phyloP scores from a whole-genome alignment of 2,797 vertebrate genomes.

The Echiichthys vipera region DNA sequence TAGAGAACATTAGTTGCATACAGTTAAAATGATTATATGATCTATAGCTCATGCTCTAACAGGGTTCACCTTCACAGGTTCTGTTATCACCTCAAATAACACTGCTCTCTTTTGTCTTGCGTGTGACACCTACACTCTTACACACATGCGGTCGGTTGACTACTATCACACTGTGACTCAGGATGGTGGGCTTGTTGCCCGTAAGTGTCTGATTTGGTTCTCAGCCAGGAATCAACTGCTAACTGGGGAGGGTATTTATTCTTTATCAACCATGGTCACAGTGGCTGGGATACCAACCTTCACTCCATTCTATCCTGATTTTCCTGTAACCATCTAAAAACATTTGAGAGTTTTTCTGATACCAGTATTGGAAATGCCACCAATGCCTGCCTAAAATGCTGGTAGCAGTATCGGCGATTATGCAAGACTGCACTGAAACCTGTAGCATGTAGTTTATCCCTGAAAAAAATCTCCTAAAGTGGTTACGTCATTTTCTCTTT shows the following conservation, averaged over 20 bases:
- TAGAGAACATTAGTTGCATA: background rate
- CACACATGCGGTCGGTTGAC: slow-evolving; percentile 32
- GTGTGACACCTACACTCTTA: slow-evolving; percentile 8
- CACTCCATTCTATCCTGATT: background rate
- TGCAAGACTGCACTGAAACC: too few relatives aligned
- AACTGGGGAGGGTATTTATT: background rate
- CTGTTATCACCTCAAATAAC: slow-evolving; percentile 8
- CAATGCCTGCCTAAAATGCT: too few relatives aligned
- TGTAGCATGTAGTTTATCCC: too few relatives aligned
- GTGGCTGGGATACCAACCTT: background rate
- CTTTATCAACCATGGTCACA: background rate
- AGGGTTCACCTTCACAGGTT: background rate
- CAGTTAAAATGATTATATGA: background rate
- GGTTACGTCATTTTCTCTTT: too few relatives aligned
- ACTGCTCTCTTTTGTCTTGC: slow-evolving; percentile 4
- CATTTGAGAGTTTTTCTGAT: too few relatives aligned
- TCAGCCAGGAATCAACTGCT: background rate
- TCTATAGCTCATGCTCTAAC: background rate
- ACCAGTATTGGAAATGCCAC: too few relatives aligned
- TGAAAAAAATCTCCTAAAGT: too few relatives aligned
- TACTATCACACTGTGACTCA: slow-evolving; percentile 16
- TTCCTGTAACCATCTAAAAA: background rate
- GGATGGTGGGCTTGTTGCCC: slow-evolving; percentile 9
- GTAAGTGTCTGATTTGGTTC: slow-evolving; percentile 20
- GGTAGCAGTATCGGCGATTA: too few relatives aligned